Conservation (phyloP, 2,888 invertebrate species). For the Nomada fabriciana region DNA sequence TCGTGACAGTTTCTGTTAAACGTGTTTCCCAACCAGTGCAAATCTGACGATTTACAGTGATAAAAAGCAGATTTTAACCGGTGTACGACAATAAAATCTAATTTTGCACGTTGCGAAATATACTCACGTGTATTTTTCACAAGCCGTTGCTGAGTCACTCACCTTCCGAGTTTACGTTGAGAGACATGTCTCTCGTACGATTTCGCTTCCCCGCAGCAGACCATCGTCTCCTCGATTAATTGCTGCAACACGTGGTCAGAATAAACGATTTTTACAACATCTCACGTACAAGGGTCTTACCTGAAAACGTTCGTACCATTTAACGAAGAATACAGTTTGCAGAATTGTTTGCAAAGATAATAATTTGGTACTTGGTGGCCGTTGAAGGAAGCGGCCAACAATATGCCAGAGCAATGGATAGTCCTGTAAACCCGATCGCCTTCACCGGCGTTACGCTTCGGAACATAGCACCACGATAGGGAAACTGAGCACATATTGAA, state of each 20-base stretch:
- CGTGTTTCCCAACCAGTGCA: too few species aligned
- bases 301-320: too few species aligned
- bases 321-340: too few species aligned
- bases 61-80: too few species aligned
- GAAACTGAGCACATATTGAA: too few species aligned
- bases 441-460: conserved; percentile 34
- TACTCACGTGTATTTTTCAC: conserved; percentile 63
- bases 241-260: conserved; percentile 25
- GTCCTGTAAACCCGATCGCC: conserved; percentile 45
- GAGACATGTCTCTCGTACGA: conserved; percentile 62
- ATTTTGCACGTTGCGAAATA: too few species aligned
- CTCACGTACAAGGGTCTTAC: too few species aligned
- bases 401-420: conserved; percentile 33
- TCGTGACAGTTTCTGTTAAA: too few species aligned
- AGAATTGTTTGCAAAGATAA: conserved; percentile 24
- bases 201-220: conserved; percentile 57
- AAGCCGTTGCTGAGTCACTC: too few species aligned
- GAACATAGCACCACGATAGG: conserved; percentile 15
- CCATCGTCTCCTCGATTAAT: conserved; percentile 56
- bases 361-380: conserved; percentile 32
- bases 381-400: conserved; percentile 59
- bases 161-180: conserved; percentile 38
- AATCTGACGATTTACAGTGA: too few species aligned
- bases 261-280: too few species aligned
- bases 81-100: too few species aligned